Base-by-base conservation (phyloP, 2,888 invertebrate genomes). In the Zhengitettix transpicula region DNA sequence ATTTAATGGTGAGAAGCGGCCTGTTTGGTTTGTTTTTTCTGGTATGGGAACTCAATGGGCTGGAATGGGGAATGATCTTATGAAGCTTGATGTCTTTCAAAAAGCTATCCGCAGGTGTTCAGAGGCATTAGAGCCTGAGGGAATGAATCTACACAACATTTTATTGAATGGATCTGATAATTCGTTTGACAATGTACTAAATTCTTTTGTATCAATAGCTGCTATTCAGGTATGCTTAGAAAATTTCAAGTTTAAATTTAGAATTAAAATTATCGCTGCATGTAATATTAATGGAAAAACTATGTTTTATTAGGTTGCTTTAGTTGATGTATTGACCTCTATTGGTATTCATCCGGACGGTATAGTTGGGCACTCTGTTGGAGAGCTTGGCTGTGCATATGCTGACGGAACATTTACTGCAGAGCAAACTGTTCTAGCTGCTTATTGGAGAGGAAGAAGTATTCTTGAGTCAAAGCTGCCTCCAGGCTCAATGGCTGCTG, bases 1-100 rank as follows among this genome's bases (percentile, higher is more conserved):
- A 64, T 69, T 71, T 59, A 71, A 74, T 11, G 76, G 78, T 14
- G 85, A 85, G 52, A 80, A 81, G 64, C 81, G 89, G 14, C 93
- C 96, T 1, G 75, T 97, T 59, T 98, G 96, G 92, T 98, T 83
- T 74, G 82, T 98, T 64, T 98, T 94, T 76, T 88, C 95, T 55
- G 99, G 99, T 62, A 98, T 99, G 98, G 98, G 98, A 14, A 87
- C 91, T 52, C 98, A 98, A 75, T 98, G 97, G 97, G 81, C 89
- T 56, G 93, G 92, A 68, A 98, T 98, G 97, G 96, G 86, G 14
- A 84, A 84, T 69, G 81, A 86, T 61, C 78, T 99, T 65, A 85
- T 97, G 83, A 75, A 78, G 63, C 77, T 98, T 64, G 89, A 92
- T 58, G 75, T 78, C 1, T 97, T 97, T 76, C 84, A 83, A 64